Conservation (phyloP, 1,140 invertebrate genomes). For the Diabrotica virgifera region DNA sequence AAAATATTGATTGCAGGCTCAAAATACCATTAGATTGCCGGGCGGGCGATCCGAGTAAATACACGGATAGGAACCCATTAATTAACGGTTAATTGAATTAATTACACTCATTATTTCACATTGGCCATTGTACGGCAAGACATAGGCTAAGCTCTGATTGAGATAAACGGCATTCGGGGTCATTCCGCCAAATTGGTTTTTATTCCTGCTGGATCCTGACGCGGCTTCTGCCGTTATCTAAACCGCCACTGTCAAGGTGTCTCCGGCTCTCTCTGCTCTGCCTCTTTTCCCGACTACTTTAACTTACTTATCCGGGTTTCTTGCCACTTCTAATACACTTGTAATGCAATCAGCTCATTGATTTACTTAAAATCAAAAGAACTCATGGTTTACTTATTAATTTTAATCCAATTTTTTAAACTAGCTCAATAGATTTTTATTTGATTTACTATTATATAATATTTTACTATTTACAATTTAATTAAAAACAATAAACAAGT, state of each 20-base stretch:
- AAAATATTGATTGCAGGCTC: conserved; percentile 50
- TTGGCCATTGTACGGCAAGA: conserved; percentile 45
- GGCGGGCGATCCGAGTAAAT: conserved; percentile 44
- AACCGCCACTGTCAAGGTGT: conserved; percentile 35
- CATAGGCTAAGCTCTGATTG: conserved; percentile 43
- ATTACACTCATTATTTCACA: conserved; percentile 51
- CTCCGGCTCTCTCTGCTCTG: conserved; percentile 23
- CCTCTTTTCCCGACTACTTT: background rate
- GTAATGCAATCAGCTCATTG: background rate
- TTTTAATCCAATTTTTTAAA: no score
- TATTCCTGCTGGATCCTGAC: conserved; percentile 39
- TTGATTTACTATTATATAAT: no score
- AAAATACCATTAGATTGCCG: conserved; percentile 48
- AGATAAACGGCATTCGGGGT: conserved; percentile 41
- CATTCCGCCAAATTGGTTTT: conserved; percentile 46
- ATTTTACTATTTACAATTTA: no score
- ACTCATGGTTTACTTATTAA: no score
- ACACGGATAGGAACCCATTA: conserved; percentile 49
- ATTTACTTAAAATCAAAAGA: no score
- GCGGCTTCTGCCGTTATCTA: background rate
- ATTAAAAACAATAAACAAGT: no score
- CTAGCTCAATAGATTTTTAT: no score
- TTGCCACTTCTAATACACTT: conserved; percentile 10
- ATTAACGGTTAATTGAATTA: conserved; percentile 55
- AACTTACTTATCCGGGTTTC: conserved; percentile 18